Percentiles rank a stretch among this genome's conserved stretches.
Evolutionary conservation across 2,797 vertebrate species (phyloP).

Genomic region (Rhinoraja longicauda): DNA sequence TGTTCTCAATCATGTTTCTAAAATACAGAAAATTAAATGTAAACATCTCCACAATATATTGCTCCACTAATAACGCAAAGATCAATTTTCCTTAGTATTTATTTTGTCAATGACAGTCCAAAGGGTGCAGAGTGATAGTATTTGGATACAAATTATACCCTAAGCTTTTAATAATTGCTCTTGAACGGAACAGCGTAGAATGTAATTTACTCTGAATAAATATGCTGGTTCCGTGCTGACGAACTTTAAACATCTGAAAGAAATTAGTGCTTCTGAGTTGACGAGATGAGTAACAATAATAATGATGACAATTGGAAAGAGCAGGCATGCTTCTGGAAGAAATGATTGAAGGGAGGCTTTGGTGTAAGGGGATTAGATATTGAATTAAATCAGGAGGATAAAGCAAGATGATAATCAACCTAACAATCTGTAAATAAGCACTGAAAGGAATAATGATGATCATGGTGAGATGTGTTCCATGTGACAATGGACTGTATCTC

Average conservation of each 20-base stretch:
- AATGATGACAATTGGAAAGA: constrained; percentile 8
- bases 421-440: neutral
- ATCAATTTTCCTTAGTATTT: neutral
- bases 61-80: neutral
- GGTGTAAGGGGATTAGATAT: neutral
- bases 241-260: neutral
- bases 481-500: neutral
- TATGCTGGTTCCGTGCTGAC: neutral
- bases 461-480: too few species aligned
- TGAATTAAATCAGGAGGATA: constrained; percentile 18
- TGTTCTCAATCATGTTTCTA: neutral
- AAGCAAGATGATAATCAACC: constrained; percentile 15
- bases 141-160: neutral
- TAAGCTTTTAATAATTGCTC: neutral
- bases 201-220: too few species aligned
- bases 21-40: neutral
- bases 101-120: neutral
- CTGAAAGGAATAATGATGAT: too few species aligned
- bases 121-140: neutral
- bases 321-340: neutral
- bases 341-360: neutral
- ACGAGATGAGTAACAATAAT: neutral
- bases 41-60: neutral
- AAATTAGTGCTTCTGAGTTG: neutral
- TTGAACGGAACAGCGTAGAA: neutral